Evolutionary conservation across 2,113 vertebrate genomes (phyloP).

Genomic region (Himantopus leucocephalus): DNA sequence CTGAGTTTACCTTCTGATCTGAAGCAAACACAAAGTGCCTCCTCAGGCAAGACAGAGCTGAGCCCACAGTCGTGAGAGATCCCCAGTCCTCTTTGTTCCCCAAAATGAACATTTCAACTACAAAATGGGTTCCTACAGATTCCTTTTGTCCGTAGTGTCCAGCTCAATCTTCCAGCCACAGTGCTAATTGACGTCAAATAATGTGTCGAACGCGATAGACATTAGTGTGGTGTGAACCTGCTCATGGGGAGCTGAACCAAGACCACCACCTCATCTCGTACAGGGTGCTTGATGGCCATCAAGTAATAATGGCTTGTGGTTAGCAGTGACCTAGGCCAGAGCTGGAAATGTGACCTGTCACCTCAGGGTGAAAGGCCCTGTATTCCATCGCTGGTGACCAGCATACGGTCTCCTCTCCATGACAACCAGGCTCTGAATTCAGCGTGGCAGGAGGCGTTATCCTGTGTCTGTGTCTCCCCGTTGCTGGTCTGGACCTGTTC

Average conservation of each 20-base stretch:
- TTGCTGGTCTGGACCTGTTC: background rate
- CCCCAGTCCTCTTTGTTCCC: background rate
- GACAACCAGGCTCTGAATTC: background rate
- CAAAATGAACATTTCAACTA: background rate
- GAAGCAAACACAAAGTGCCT: background rate
- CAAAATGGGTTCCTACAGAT: background rate
- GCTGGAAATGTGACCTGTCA: background rate
- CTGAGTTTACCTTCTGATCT: background rate
- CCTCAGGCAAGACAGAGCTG: background rate
- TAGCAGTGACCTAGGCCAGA: background rate
- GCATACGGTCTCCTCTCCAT: background rate
- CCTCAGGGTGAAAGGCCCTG: background rate
- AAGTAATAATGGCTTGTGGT: background rate
- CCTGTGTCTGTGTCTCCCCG: background rate
- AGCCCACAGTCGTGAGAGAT: background rate
- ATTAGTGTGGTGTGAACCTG: background rate
- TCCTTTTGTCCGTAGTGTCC: accelerated
- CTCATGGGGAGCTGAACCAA: background rate
- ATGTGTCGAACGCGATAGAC: background rate
- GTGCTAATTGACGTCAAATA: background rate
- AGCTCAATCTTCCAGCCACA: background rate
- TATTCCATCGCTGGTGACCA: background rate
- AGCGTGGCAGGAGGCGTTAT: background rate
- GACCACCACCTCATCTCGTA: background rate
- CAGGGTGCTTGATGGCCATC: background rate